phyloP scores from a whole-genome alignment of 1,140 invertebrate genomes.

The Ips nitidus region DNA sequence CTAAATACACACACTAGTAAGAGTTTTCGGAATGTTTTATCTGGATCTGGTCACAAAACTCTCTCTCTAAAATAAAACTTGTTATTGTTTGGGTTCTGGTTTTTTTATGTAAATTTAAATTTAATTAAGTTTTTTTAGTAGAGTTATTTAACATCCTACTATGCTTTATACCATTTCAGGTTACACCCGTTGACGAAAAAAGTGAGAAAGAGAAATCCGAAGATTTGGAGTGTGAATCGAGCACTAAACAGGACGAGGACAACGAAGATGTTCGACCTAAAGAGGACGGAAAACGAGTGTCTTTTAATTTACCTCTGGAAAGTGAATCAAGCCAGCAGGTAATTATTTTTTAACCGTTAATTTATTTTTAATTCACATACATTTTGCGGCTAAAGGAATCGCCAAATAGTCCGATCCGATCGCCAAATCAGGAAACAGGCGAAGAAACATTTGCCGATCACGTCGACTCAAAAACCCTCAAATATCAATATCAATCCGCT shows the following conservation, averaged over 20 bases:
- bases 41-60: too few relatives aligned
- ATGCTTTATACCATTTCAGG: slow-evolving; percentile 18
- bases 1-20: too few relatives aligned
- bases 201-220: slow-evolving; percentile 32
- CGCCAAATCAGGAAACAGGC: slow-evolving; percentile 23
- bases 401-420: slow-evolving; percentile 29
- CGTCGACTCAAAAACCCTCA: slow-evolving; percentile 50
- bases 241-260: slow-evolving; percentile 32
- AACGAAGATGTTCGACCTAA: slow-evolving; percentile 21
- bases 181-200: slow-evolving; percentile 39
- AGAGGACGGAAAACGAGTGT: slow-evolving; percentile 37
- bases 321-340: slow-evolving; percentile 17
- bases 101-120: too few relatives aligned
- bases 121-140: too few relatives aligned
- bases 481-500: slow-evolving; percentile 48
- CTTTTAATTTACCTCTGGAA: slow-evolving; percentile 36
- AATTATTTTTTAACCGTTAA: background rate
- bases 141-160: too few relatives aligned
- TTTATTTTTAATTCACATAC: background rate
- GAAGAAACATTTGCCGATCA: slow-evolving; percentile 20
- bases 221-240: slow-evolving; percentile 32
- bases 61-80: too few relatives aligned
- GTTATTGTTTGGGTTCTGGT: too few relatives aligned
- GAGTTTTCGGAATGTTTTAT: too few relatives aligned
- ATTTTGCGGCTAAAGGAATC: slow-evolving; percentile 21